Evolutionary conservation across 92 coral and sea anemone species (phyloP).

Genomic region (Phenganax marumi): DNA sequence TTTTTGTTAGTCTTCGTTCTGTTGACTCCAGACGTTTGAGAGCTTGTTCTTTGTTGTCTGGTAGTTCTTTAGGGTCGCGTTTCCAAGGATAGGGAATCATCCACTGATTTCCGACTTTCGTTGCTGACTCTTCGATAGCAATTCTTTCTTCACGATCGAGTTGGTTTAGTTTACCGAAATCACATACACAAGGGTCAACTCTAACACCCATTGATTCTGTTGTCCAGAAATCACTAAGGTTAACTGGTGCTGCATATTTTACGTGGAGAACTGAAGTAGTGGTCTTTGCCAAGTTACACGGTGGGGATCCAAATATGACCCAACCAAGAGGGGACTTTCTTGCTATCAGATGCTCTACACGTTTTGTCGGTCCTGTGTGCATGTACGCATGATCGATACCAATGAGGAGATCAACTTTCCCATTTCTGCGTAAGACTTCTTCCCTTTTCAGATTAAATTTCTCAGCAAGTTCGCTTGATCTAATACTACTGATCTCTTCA

Average conservation of each 20-base stretch:
- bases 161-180: conserved; percentile 49
- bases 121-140: conserved; percentile 20
- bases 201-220: conserved; percentile 46
- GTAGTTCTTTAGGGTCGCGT: conserved; percentile 29
- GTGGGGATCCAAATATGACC: conserved; percentile 50
- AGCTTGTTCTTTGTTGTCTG: conserved; percentile 41
- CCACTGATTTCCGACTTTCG: conserved; percentile 24
- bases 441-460: neutral
- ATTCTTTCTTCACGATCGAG: conserved; percentile 50
- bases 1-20: conserved; percentile 30
- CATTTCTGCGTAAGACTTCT: neutral
- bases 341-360: conserved; percentile 43
- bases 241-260: conserved; percentile 44
- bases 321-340: conserved; percentile 61
- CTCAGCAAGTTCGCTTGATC: no score
- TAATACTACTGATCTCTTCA: no score
- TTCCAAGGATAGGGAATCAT: conserved; percentile 31
- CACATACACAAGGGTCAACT: conserved; percentile 42
- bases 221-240: conserved; percentile 51
- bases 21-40: conserved; percentile 35
- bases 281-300: neutral
- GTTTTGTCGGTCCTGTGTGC: conserved; percentile 33
- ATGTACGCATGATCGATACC: neutral
- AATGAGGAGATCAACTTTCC: neutral
- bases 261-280: conserved; percentile 22